These are phyloP conservation scores for Theristicus caerulescens DNA, from an alignment of 2,113 vertebrate species.

Conservation along the genomic window DNA sequence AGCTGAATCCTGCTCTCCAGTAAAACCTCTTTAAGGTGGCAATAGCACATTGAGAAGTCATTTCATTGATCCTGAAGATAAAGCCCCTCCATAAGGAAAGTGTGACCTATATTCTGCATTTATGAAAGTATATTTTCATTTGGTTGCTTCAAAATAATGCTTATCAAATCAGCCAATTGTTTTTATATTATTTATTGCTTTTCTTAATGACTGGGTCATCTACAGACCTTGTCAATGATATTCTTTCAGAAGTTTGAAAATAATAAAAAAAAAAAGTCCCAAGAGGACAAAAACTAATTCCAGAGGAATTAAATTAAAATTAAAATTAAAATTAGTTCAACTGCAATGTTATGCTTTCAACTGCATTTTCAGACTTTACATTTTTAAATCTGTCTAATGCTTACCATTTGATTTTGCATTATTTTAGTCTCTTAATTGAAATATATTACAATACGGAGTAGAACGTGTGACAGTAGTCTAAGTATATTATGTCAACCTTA, in stretches of 20 bases:
- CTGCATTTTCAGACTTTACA: not conserved
- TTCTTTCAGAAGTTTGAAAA: not conserved
- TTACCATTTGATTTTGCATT: not conserved
- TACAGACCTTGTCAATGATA: not conserved
- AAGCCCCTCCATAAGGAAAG: not conserved
- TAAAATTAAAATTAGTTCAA: not conserved
- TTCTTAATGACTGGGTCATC: not conserved
- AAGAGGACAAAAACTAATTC: not conserved
- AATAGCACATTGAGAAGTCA: not conserved
- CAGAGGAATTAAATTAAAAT: not conserved
- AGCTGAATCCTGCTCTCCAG: not conserved
- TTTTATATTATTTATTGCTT: not conserved
- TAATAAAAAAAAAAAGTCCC: fast-evolving
- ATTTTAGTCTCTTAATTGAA: not conserved
- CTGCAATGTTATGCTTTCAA: not conserved
- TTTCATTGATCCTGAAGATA: not conserved
- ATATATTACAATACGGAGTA: not conserved
- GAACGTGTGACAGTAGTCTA: not conserved
- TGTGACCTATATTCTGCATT: not conserved
- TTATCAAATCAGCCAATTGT: not conserved
- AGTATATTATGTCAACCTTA: not conserved
- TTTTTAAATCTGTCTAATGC: not conserved
- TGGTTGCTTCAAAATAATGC: not conserved
- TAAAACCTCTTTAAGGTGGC: not conserved
- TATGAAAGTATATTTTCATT: not conserved